Evolutionary conservation across 2,888 invertebrate species (phyloP), one percentile per base, ranked within the genome.

Genomic region (Dexiosoma caninum): DNA sequence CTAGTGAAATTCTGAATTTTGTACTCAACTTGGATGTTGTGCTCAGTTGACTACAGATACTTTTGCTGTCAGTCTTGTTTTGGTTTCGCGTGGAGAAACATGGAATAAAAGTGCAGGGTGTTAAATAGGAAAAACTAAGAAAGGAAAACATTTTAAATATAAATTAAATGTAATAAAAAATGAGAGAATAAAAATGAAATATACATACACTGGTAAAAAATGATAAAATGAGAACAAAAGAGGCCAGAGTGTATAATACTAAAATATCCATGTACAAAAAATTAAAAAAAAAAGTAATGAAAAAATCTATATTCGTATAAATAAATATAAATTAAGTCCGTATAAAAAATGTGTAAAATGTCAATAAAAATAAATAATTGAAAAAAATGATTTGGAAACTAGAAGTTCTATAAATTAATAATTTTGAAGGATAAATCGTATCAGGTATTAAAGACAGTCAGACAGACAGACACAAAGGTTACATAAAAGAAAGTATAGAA

Each of bases 21-120:
- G n/a, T 53, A 57, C 55, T 71, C 70, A 64, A 64, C 8, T 57
- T 53, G 2, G 64, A 16, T 49, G 19, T 57, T 57, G 57, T 46
- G 46, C 57, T 78, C 10, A 27, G 14, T 32, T 30, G 64, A 66
- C 60, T 67, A 35, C 30, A 71, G 66, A 71, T 64, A 74, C 53
- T 59, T 57, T 37, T 49, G 57, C 30, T 72, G 80, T 82, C 85
- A 86, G 86, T 86, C 87, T 87, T 85, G 84, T 83, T 85, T 87
- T 86, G 85, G 81, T 83, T 83, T 84, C 85, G 84, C 86, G 86
- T 86, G 87, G 84, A 85, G 84, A 84, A 83, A 86, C 69, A 44
- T 74, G 72, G 51, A 59, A 62, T 44, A 64, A 32, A 60, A 27
- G 14, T n/a, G 30, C 30, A 55, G 46, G 55, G 60, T n/a, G n/a